phyloP scores from a whole-genome alignment of 2,888 invertebrate species.

The Beris chalybata region DNA sequence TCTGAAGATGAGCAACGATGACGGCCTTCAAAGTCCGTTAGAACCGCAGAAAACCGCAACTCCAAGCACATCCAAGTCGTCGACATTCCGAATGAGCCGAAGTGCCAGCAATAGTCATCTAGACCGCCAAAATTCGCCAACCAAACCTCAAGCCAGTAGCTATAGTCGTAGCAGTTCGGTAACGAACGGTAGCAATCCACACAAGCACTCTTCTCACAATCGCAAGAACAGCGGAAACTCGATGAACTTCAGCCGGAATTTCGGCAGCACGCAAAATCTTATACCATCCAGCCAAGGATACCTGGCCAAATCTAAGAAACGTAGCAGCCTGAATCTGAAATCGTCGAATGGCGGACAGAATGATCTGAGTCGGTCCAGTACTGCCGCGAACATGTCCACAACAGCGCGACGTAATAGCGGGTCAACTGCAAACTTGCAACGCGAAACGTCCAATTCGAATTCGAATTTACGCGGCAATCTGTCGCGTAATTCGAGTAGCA shows the following conservation, averaged over 20 bases:
- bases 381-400: conserved; percentile 32
- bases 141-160: conserved; percentile 42
- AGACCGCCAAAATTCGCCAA: conserved; percentile 41
- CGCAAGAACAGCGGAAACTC: conserved; percentile 44
- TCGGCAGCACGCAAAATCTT: conserved; percentile 56
- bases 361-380: conserved; percentile 30
- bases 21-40: conserved; percentile 1
- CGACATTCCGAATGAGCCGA: conserved; percentile 45
- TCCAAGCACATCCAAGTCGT: conserved; percentile 41
- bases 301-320: conserved; percentile 53
- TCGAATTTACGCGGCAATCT: conserved; percentile 42
- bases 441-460: conserved; percentile 23
- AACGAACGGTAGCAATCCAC: conserved; percentile 40
- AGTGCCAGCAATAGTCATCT: conserved; percentile 48
- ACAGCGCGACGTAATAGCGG: conserved; percentile 47
- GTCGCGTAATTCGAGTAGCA: conserved; percentile 42
- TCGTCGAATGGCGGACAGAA: conserved; percentile 18
- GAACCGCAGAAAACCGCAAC: conserved; percentile 31
- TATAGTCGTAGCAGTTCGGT: conserved; percentile 52
- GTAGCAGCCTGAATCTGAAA: conserved; percentile 54
- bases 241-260: conserved; percentile 52
- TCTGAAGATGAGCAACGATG: conserved; percentile 37
- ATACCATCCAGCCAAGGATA: conserved; percentile 51
- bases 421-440: conserved; percentile 51
- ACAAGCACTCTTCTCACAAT: conserved; percentile 14